Base-by-base conservation (phyloP, 1,140 invertebrate species). In the Cherax destructor region DNA sequence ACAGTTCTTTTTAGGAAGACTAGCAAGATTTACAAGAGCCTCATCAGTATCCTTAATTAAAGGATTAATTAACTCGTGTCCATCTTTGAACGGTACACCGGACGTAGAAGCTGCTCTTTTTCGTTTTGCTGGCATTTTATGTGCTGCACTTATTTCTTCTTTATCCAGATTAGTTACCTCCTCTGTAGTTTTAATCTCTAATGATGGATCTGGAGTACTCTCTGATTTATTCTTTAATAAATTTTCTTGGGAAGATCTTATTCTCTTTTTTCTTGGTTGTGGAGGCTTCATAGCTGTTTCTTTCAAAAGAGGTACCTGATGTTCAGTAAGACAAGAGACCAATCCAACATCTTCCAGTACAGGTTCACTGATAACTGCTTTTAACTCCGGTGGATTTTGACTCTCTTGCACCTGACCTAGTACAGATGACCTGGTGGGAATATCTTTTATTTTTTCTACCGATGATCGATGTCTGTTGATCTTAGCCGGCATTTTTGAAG, bases 121-220 rank as follows among this genome's bases (percentile, higher is more conserved):
- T 50, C 89, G 83, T 74, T 89, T 89, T n/a, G n/a, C 80, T 21
- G 86, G 59, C 79, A 72, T 88, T 52, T 88, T 88, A 9, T 49
- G 86, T 52, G 49, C 61, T 50, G 80, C 24, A 61, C 13, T 84
- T 16, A 18, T 24, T 80, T n/a, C 24, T 69, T 6, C 65, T 69
- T n/a, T 69, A 6, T 18, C 21, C n/a, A 30, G 9, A 30, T 30
- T 30, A 21, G 7, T 74, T 74, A 74, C 69, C 24, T 74, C n/a
- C 16, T n/a, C n/a, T 74, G 6, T 21, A 74, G 69, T 7, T 30
- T 30, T 30, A 30, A 30, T 30, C 30, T 74, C 69, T 83, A 30
- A 47, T 79, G 41, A 13, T 13, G 18, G 16, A 52, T 49, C 47
- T 79, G 16, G 18, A 11, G 47, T 50, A 50, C n/a, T 30, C n/a